phyloP scores from a whole-genome alignment of 1,140 invertebrate genomes.

The Acromyrmex charruanus region DNA sequence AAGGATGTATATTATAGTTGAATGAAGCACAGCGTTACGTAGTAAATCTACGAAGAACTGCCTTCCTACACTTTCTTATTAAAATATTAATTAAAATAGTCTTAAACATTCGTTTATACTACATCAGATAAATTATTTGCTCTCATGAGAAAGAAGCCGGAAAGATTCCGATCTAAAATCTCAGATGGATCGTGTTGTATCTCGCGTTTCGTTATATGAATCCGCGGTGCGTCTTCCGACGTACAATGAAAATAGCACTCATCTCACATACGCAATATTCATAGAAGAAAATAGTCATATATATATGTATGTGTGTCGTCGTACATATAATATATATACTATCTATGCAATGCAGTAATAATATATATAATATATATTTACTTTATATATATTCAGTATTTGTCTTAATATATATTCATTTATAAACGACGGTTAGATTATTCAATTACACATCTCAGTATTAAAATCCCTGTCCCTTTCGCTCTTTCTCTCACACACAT shows the following conservation, averaged over 20 bases:
- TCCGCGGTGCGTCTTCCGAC: slow-evolving; percentile 67
- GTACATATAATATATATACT: slow-evolving; percentile 78
- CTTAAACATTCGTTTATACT: not conserved
- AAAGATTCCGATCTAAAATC: slow-evolving; percentile 16
- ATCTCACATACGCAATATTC: slow-evolving; percentile 81
- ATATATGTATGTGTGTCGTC: slow-evolving; percentile 75
- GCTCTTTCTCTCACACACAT: slow-evolving; percentile 39
- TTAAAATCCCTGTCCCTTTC: slow-evolving; percentile 72
- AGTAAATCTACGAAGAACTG: slow-evolving; percentile 17
- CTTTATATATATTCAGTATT: slow-evolving; percentile 72
- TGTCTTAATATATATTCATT: slow-evolving; percentile 76
- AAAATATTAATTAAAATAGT: slow-evolving; percentile 36
- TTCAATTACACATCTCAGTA: slow-evolving; percentile 79
- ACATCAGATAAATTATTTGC: slow-evolving; percentile 34
- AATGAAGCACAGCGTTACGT: slow-evolving; percentile 4
- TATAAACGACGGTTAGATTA: slow-evolving; percentile 81
- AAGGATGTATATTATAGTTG: slow-evolving; percentile 2
- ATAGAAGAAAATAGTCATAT: slow-evolving; percentile 85
- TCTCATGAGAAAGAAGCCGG: slow-evolving; percentile 20
- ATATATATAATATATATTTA: slow-evolving; percentile 73
- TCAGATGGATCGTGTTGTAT: slow-evolving; percentile 35
- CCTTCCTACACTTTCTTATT: slow-evolving; percentile 11
- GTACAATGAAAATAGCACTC: slow-evolving; percentile 78
- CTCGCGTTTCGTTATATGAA: slow-evolving; percentile 45
- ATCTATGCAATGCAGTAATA: slow-evolving; percentile 78